Percentiles rank a stretch among this genome's conserved stretches.
phyloP scores from a whole-genome alignment of 2,113 vertebrate genomes.

The Fulica atra region DNA sequence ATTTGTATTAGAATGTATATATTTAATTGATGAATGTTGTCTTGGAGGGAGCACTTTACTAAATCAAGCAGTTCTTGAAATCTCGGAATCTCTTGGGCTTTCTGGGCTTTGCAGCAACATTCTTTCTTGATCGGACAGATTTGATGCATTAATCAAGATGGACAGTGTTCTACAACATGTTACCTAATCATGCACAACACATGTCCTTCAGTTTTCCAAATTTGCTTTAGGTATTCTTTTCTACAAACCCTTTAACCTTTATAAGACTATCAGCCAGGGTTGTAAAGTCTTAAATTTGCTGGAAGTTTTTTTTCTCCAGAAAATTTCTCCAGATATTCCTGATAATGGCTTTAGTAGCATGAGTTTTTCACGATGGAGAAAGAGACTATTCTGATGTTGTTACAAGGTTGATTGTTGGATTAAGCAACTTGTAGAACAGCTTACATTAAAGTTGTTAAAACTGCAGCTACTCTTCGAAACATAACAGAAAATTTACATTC shows the following conservation, averaged over 20 bases:
- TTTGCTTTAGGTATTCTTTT: neutral
- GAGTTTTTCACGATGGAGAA: neutral
- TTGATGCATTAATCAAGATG: neutral
- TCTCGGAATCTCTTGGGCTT: neutral
- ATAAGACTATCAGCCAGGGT: neutral
- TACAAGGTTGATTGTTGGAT: neutral
- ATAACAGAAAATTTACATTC: neutral
- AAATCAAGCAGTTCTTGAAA: neutral
- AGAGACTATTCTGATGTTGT: neutral
- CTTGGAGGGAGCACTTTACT: neutral
- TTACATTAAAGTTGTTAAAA: neutral
- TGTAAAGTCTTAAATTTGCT: neutral
- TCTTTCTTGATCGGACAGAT: neutral
- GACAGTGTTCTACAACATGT: neutral
- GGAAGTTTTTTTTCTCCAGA: neutral
- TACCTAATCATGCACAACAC: neutral
- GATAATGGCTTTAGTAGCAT: neutral
- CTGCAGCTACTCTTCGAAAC: neutral
- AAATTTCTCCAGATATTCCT: neutral
- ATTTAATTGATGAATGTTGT: neutral
- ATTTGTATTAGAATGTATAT: neutral
- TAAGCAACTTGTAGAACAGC: neutral
- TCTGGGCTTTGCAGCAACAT: neutral
- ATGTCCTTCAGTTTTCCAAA: neutral
- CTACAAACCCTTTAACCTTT: neutral